phyloP scores from a whole-genome alignment of 2,113 vertebrate genomes.

The Lophura nycthemera region DNA sequence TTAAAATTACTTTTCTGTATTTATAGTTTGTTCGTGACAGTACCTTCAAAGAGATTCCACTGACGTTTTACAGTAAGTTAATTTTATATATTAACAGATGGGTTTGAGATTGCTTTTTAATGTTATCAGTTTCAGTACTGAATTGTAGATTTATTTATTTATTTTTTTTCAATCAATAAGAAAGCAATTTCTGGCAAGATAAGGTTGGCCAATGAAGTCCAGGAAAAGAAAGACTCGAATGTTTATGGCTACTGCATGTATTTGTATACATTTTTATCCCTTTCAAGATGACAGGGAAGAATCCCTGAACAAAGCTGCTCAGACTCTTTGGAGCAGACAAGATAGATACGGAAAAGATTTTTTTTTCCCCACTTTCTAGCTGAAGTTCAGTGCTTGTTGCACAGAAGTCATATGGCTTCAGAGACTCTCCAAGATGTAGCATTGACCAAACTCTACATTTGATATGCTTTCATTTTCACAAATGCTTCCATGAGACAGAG shows the following conservation, averaged over 20 bases:
- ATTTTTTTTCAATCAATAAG: slow-evolving; percentile 13
- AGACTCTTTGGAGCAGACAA: neutral
- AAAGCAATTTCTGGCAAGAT: neutral
- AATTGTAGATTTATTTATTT: neutral
- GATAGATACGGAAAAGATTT: neutral
- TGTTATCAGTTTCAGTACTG: slow-evolving; percentile 37
- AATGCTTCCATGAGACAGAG: neutral
- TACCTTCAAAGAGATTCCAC: slow-evolving; percentile 92
- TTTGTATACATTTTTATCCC: neutral
- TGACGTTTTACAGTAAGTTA: slow-evolving; percentile 92
- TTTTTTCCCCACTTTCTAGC: neutral
- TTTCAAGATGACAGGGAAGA: slow-evolving; percentile 35
- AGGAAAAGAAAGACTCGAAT: neutral
- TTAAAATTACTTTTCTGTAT: slow-evolving; percentile 13
- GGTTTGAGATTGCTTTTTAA: neutral
- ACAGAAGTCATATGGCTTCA: neutral
- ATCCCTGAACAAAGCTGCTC: neutral
- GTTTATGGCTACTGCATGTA: neutral
- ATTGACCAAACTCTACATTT: neutral
- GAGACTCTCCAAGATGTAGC: neutral
- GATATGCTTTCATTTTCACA: neutral
- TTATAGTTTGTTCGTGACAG: slow-evolving; percentile 88
- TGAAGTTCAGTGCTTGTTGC: neutral
- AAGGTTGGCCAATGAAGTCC: neutral
- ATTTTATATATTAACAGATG: slow-evolving; percentile 28